These are phyloP conservation scores for Drosophila leontia DNA, from an alignment of 1,140 invertebrate species.

Conservation along the genomic window DNA sequence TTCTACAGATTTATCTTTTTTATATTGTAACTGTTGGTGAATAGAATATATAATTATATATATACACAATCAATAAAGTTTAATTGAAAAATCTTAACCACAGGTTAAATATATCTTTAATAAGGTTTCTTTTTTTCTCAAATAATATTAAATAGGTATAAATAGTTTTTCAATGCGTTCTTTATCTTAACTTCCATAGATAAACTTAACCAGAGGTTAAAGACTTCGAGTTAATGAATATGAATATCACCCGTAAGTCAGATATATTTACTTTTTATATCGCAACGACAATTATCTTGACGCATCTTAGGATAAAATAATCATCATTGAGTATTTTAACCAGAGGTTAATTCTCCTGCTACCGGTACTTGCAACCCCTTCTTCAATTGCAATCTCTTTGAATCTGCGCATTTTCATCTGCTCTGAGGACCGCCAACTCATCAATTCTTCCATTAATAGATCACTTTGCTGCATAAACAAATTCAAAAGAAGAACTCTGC, in stretches of 20 bases:
- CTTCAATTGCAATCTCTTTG: not conserved
- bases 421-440: not conserved
- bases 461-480: slow-evolving; percentile 38
- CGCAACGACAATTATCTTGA: too few relatives aligned
- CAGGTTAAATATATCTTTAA: not conserved
- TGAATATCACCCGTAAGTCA: not conserved
- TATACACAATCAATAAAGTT: not conserved
- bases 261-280: not conserved
- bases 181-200: not conserved
- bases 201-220: not conserved
- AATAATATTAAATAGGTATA: not conserved
- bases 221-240: not conserved
- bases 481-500: slow-evolving; percentile 16
- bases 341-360: not conserved
- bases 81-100: not conserved
- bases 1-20: not conserved
- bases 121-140: not conserved
- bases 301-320: too few relatives aligned
- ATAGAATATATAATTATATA: too few relatives aligned
- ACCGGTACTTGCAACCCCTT: not conserved
- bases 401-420: slow-evolving; percentile 12
- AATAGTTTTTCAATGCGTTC: not conserved
- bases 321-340: not conserved
- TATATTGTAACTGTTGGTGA: not conserved
- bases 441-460: slow-evolving; percentile 31